Evolutionary conservation across 2,113 vertebrate genomes (phyloP).

Genomic region (Grantiella picta): DNA sequence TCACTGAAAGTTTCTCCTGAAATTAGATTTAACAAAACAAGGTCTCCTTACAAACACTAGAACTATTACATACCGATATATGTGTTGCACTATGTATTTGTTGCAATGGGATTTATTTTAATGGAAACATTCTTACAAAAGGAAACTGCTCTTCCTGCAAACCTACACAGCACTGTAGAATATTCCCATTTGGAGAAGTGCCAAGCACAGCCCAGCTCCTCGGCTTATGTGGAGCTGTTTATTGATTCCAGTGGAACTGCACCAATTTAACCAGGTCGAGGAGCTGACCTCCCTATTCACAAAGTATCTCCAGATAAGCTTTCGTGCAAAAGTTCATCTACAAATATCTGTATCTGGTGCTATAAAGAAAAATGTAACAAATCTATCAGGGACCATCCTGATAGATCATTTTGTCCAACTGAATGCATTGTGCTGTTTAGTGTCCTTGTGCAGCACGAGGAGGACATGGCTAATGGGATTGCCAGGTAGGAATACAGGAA

Average conservation of each 20-base stretch:
- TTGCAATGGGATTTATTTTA: background rate
- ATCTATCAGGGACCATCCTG: no score
- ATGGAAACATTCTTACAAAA: background rate
- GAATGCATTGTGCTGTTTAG: background rate
- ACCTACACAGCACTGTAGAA: background rate
- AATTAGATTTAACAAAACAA: background rate
- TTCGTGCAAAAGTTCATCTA: background rate
- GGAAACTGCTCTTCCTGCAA: slow-evolving; percentile 6
- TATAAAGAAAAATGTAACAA: background rate
- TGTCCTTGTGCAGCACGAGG: background rate
- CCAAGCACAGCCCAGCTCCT: background rate
- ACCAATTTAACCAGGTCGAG: background rate
- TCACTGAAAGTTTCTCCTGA: background rate
- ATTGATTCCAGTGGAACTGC: background rate
- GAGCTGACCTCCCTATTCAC: background rate
- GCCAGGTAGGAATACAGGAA: background rate
- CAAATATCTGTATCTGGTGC: background rate
- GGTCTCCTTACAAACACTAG: background rate
- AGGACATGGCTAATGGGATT: background rate
- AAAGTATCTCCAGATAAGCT: background rate
- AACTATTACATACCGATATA: background rate
- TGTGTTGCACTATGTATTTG: background rate
- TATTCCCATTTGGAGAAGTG: background rate
- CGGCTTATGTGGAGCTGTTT: background rate
- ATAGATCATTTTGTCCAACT: background rate